Evolutionary conservation across 1,140 invertebrate species (phyloP).

Genomic region (Artemia franciscana): DNA sequence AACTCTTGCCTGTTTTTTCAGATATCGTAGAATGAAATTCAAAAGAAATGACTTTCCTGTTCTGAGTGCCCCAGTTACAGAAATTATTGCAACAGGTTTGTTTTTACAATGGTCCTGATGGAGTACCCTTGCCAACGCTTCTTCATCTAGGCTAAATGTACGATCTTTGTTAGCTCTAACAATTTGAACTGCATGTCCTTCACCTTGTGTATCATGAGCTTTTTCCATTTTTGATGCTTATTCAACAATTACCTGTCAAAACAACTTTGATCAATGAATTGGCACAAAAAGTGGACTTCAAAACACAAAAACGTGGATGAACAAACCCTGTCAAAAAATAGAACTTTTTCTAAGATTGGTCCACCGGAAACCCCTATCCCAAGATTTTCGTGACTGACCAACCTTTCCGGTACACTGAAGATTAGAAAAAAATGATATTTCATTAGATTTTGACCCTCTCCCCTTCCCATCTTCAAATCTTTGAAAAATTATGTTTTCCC

Average conservation of each 20-base stretch:
- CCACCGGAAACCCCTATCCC: too few relatives aligned
- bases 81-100: constrained; percentile 65
- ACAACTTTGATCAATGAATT: too few relatives aligned
- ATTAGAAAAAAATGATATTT: too few relatives aligned
- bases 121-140: constrained; percentile 55
- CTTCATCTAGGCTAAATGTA: constrained; percentile 73
- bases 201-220: constrained; percentile 8
- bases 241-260: background rate
- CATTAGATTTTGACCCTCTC: too few relatives aligned
- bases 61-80: constrained; percentile 85
- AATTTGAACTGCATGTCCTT: constrained; percentile 42
- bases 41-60: constrained; percentile 88
- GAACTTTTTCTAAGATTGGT: too few relatives aligned
- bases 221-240: background rate
- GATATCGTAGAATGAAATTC: constrained; percentile 77
- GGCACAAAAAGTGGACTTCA: too few relatives aligned
- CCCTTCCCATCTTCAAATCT: too few relatives aligned
- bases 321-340: too few relatives aligned
- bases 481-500: too few relatives aligned
- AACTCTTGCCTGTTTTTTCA: constrained; percentile 32
- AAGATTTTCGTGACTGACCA: too few relatives aligned
- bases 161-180: constrained; percentile 66
- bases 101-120: constrained; percentile 50
- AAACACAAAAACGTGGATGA: too few relatives aligned
- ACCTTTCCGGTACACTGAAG: too few relatives aligned